A percentile compares a stretch with the other conserved stretches of the same genome.
phyloP scores from a whole-genome alignment of 2,888 invertebrate genomes.

The Folsomia manolachei region DNA sequence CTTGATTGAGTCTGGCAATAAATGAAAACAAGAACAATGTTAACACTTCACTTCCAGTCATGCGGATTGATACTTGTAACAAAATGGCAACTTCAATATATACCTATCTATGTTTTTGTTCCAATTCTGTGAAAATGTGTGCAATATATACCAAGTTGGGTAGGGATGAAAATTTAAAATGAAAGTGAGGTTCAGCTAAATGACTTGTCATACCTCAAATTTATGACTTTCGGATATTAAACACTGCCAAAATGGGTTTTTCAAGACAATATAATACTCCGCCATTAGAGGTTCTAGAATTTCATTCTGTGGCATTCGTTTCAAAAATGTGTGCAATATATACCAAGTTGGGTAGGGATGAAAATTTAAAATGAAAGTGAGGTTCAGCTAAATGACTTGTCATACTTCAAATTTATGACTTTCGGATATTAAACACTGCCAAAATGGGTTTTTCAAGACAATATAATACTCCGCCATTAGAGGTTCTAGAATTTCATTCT shows the following conservation, averaged over 20 bases:
- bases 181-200: too few relatives aligned
- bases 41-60: neutral
- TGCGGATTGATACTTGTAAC: neutral
- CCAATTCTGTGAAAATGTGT: too few relatives aligned
- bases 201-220: neutral
- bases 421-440: neutral
- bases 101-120: neutral
- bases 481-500: too few relatives aligned
- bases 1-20: slow-evolving; percentile 1
- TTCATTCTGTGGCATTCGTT: too few relatives aligned
- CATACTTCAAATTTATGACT: slow-evolving; percentile 2
- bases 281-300: too few relatives aligned
- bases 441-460: neutral
- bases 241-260: neutral
- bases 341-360: too few relatives aligned
- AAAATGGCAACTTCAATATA: neutral
- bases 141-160: too few relatives aligned
- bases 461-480: too few relatives aligned
- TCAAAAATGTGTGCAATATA: too few relatives aligned
- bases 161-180: too few relatives aligned
- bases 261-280: neutral
- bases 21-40: neutral
- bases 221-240: slow-evolving; percentile 7
- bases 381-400: neutral
- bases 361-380: too few relatives aligned